phyloP scores from a whole-genome alignment of 2,113 vertebrate genomes.

The Hyaena hyaena region DNA sequence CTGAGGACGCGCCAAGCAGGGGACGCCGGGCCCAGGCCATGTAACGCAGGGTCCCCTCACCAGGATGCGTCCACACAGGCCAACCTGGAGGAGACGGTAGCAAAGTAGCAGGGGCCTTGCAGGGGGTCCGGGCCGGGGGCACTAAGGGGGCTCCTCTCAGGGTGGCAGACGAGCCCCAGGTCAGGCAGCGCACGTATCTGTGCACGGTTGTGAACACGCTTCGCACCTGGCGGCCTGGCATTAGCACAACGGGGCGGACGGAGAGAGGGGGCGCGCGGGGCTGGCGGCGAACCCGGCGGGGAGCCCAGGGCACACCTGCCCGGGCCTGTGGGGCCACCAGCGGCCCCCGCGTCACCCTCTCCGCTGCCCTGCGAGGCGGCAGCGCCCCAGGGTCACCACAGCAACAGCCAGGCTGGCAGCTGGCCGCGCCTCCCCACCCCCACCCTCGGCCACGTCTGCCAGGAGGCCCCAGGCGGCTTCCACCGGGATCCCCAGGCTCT shows the following conservation, averaged over 20 bases:
- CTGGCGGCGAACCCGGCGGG: no score
- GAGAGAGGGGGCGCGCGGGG: fast-evolving
- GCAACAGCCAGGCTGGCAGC: not conserved
- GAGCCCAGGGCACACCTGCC: not conserved
- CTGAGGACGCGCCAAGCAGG: fast-evolving
- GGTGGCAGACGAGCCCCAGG: fast-evolving
- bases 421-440: not conserved
- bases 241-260: fast-evolving
- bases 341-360: fast-evolving
- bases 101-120: fast-evolving
- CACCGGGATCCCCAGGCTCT: not conserved
- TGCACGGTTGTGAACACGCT: fast-evolving
- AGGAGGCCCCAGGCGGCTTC: not conserved
- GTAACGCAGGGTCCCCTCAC: not conserved
- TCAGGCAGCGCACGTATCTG: fast-evolving
- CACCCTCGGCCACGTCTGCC: not conserved
- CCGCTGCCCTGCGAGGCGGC: not conserved
- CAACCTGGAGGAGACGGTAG: fast-evolving
- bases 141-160: fast-evolving
- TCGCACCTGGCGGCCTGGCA: not conserved
- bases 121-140: fast-evolving
- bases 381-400: not conserved
- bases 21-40: not conserved
- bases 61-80: fast-evolving
- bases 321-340: not conserved